phyloP scores from a whole-genome alignment of 2,113 vertebrate species.

The Gymnarchus niloticus region DNA sequence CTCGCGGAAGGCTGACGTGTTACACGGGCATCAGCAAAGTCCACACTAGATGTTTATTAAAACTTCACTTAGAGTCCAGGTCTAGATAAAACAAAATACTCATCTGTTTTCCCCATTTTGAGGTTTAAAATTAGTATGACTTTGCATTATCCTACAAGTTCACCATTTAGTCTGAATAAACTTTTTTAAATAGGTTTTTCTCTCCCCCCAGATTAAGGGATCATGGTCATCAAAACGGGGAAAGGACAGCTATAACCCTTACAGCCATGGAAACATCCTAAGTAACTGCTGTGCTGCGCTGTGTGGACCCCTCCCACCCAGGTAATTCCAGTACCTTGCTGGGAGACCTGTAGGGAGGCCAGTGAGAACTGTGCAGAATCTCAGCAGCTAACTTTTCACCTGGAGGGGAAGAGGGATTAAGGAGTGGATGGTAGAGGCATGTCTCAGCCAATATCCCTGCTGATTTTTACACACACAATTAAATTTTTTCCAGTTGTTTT shows the following conservation, averaged over 20 bases:
- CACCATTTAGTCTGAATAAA: background rate
- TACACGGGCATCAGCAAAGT: too few relatives aligned
- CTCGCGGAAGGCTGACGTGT: too few relatives aligned
- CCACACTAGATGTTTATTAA: background rate
- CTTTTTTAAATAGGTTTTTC: background rate
- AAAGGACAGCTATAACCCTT: conserved; percentile 97
- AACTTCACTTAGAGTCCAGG: background rate
- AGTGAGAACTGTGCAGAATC: too few relatives aligned
- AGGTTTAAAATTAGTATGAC: background rate
- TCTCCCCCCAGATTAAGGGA: conserved; percentile 82
- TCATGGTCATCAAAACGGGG: conserved; percentile 97
- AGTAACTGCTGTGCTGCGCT: conserved; percentile 93
- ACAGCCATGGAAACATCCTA: conserved; percentile 92
- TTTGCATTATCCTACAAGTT: background rate
- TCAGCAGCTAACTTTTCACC: too few relatives aligned
- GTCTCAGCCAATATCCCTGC: too few relatives aligned
- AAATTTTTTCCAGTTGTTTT: too few relatives aligned
- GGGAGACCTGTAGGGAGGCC: background rate
- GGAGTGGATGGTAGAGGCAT: too few relatives aligned
- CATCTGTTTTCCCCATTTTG: too few relatives aligned
- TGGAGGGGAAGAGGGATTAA: too few relatives aligned
- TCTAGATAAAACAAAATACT: too few relatives aligned
- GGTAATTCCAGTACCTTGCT: conserved; percentile 59
- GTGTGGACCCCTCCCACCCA: conserved; percentile 92
- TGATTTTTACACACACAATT: too few relatives aligned